These are phyloP conservation scores for Arge pagana DNA, from an alignment of 2,888 invertebrate species.

Conservation along the genomic window DNA sequence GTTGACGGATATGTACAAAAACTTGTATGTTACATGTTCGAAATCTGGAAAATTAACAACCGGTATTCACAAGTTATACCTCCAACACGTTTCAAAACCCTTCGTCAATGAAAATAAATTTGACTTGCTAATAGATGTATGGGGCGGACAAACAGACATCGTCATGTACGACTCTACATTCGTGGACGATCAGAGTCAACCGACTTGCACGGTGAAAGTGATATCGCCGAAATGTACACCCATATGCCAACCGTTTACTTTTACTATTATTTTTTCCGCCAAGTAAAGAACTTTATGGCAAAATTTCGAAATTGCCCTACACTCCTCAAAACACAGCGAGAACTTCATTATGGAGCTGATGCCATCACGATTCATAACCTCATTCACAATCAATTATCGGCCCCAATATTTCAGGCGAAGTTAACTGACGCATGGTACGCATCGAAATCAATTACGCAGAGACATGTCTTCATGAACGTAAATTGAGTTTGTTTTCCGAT, in stretches of 20 bases:
- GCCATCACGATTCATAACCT: conserved; percentile 34
- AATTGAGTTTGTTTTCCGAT: conserved; percentile 30
- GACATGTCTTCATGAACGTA: conserved; percentile 28
- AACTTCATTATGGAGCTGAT: conserved; percentile 31
- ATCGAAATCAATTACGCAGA: conserved; percentile 22
- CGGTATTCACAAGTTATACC: conserved; percentile 20
- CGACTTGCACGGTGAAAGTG: conserved; percentile 18
- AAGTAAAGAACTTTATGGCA: conserved; percentile 30
- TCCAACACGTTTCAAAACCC: conserved; percentile 17
- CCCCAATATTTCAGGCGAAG: conserved; percentile 30
- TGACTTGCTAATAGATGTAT: conserved; percentile 30
- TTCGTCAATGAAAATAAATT: conserved; percentile 27
- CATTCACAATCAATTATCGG: conserved; percentile 29
- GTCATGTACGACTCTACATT: conserved; percentile 24
- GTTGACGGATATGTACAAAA: conserved; percentile 24
- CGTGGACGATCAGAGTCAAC: conserved; percentile 13
- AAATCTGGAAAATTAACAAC: conserved; percentile 33
- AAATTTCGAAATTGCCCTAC: conserved; percentile 25
- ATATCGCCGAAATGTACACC: conserved; percentile 30
- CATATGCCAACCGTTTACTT: conserved; percentile 28
- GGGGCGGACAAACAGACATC: conserved; percentile 30
- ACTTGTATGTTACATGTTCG: conserved; percentile 24
- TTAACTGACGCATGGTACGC: conserved; percentile 33
- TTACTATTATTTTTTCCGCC: conserved; percentile 31
- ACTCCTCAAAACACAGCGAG: conserved; percentile 25